A percentile compares a stretch with the other conserved stretches of the same genome.
These are phyloP conservation scores for Aphelocoma californica DNA, from an alignment of 2,797 vertebrate genomes.

Conservation along the genomic window DNA sequence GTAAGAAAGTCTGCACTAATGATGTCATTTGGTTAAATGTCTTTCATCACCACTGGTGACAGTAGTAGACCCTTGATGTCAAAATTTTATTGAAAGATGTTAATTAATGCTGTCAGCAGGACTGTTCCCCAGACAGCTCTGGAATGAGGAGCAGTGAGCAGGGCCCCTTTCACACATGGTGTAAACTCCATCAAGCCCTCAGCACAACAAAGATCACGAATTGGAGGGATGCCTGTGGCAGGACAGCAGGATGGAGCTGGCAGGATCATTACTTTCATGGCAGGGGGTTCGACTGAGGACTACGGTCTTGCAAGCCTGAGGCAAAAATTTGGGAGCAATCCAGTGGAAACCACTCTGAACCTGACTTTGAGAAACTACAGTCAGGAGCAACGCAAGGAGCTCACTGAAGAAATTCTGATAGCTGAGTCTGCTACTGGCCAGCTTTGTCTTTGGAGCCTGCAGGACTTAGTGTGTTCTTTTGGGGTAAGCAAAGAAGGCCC, in stretches of 20 bases:
- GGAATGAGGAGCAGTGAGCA: neutral
- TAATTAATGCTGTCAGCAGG: neutral
- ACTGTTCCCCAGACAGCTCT: neutral
- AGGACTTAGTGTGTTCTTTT: neutral
- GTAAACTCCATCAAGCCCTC: neutral
- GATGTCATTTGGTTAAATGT: neutral
- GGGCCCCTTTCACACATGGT: rapidly evolving
- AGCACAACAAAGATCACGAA: neutral
- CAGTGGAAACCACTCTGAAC: neutral
- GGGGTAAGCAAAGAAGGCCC: neutral
- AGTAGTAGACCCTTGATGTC: neutral
- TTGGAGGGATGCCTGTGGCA: neutral
- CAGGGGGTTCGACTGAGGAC: neutral
- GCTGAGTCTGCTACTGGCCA: neutral
- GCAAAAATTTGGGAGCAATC: neutral
- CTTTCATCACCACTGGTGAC: neutral
- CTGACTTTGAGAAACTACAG: neutral
- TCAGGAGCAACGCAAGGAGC: neutral
- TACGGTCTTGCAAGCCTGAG: neutral
- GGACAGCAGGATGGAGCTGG: neutral
- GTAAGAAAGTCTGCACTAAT: neutral
- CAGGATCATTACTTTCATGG: neutral
- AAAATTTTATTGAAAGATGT: neutral
- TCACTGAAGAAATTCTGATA: neutral
- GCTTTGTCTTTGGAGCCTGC: neutral